Conservation (phyloP, 2,888 invertebrate species). For the Pristionchus exspectatus region DNA sequence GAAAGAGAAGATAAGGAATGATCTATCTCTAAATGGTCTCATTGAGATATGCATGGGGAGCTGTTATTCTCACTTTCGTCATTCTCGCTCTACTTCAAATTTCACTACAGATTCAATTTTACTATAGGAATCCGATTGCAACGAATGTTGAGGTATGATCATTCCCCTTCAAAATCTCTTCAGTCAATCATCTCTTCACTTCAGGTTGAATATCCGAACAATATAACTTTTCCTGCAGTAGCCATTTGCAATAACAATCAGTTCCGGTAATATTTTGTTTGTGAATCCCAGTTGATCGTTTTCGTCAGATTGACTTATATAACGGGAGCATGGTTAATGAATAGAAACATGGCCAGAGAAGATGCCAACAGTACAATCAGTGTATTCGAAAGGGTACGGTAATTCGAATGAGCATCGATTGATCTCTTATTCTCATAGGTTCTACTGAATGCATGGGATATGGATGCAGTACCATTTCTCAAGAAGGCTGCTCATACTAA, state of each 20-base stretch:
- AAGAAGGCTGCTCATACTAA: conserved; percentile 76
- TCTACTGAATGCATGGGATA: conserved; percentile 73
- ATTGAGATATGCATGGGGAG: conserved; percentile 66
- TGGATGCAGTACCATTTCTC: conserved; percentile 77
- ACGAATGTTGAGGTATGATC: conserved; percentile 73
- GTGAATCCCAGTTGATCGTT: neutral
- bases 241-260: conserved; percentile 78
- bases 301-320: conserved; percentile 72
- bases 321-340: conserved; percentile 73
- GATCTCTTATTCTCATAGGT: conserved; percentile 62
- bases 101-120: conserved; percentile 65
- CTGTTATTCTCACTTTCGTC: conserved; percentile 70
- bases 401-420: neutral
- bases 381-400: conserved; percentile 52
- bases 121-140: conserved; percentile 67
- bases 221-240: conserved; percentile 74
- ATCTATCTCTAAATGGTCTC: neutral
- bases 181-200: neutral
- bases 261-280: conserved; percentile 64
- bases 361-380: neutral
- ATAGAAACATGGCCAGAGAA: conserved; percentile 60
- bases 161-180: neutral
- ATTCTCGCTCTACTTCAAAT: conserved; percentile 73
- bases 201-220: conserved; percentile 73
- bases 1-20: neutral